These are phyloP conservation scores for Anguilla marmorata DNA, from an alignment of 2,797 vertebrate species.

Conservation along the genomic window DNA sequence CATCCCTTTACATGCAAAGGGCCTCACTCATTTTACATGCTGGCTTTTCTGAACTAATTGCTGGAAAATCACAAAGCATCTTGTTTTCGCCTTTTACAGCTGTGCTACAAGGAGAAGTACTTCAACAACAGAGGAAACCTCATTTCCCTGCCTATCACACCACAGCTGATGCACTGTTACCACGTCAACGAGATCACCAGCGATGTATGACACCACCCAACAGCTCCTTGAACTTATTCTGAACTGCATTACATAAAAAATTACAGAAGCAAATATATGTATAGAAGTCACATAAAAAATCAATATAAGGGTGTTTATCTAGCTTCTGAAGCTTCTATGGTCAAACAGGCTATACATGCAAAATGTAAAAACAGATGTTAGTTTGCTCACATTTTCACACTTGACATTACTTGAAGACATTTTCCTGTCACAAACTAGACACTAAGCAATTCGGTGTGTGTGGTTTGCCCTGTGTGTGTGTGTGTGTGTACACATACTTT, in stretches of 20 bases:
- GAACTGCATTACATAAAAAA: background rate
- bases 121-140: constrained; percentile 83
- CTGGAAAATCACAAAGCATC: constrained; percentile 7
- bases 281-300: background rate
- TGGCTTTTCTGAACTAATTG: background rate
- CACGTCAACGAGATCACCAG: constrained; percentile 93
- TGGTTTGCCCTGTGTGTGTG: background rate
- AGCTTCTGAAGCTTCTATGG: background rate
- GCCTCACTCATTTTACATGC: background rate
- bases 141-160: constrained; percentile 88
- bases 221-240: background rate
- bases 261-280: background rate
- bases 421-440: background rate
- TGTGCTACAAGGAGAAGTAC: constrained; percentile 94
- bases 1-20: background rate
- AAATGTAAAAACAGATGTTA: background rate
- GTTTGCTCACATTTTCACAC: background rate
- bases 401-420: background rate
- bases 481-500: background rate
- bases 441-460: background rate
- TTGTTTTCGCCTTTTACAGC: constrained; percentile 64
- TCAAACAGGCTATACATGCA: background rate
- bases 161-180: constrained; percentile 84
- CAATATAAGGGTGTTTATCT: background rate
- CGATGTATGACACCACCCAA: constrained; percentile 72